These are phyloP conservation scores for Siniperca undulata DNA, from an alignment of 2,797 vertebrate species.

Conservation along the genomic window DNA sequence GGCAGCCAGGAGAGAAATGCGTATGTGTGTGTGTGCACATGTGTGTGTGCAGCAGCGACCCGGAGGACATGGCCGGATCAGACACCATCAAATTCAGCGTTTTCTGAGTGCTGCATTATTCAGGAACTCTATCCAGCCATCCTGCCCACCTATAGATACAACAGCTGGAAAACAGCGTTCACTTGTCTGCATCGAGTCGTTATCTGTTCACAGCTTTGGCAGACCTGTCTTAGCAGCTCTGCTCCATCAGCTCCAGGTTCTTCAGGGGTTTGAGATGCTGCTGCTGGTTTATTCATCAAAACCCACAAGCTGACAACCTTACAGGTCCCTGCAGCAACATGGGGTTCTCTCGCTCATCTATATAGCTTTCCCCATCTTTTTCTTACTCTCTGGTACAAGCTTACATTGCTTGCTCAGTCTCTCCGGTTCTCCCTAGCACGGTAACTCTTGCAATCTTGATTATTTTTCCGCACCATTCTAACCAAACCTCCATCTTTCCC, in stretches of 20 bases:
- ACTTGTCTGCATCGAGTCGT: constrained; percentile 13
- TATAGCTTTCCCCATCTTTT: constrained; percentile 5
- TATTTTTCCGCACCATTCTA: constrained; percentile 1
- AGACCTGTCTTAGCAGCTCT: constrained; percentile 37
- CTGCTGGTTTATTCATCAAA: constrained; percentile 75
- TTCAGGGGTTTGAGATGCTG: constrained; percentile 49
- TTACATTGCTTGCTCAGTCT: constrained; percentile 19
- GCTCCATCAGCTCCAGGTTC: constrained; percentile 49
- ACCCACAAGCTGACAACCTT: constrained; percentile 53
- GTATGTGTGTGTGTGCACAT: neutral
- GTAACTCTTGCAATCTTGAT: neutral
- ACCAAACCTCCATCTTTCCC: neutral
- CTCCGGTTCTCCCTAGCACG: neutral
- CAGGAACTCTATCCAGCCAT: constrained; percentile 1
- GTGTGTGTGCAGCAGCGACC: neutral
- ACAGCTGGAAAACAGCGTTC: constrained; percentile 20
- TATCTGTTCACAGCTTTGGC: constrained; percentile 46
- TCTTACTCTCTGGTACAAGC: constrained; percentile 3
- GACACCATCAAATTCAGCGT: neutral
- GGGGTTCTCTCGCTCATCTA: constrained; percentile 11
- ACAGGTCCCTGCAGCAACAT: constrained; percentile 59
- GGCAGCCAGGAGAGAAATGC: constrained; percentile 13
- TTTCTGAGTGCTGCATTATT: constrained; percentile 56
- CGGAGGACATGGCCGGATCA: neutral
- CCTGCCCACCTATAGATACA: constrained; percentile 13